Conservation (phyloP, 64 coral and sea anemone genomes). For the Exaiptasia diaphana region DNA sequence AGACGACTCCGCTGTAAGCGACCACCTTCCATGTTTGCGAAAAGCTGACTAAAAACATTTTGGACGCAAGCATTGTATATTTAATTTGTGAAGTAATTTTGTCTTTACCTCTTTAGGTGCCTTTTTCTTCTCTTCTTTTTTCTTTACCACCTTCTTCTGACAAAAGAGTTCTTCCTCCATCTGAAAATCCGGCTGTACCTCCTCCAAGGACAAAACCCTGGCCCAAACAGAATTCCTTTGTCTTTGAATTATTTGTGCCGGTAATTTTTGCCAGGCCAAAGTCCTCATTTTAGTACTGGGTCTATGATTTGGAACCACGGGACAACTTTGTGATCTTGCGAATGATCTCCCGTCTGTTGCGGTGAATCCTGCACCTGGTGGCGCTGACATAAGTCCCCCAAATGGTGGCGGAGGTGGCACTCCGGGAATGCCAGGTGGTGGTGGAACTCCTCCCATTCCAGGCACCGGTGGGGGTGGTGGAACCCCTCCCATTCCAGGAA, state of each 20-base stretch:
- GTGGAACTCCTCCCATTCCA: constrained; percentile 62
- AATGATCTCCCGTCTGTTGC: constrained; percentile 15
- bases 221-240: constrained; percentile 80
- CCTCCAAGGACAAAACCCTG: constrained; percentile 40
- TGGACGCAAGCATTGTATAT: too few species aligned
- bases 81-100: too few species aligned
- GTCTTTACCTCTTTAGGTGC: constrained; percentile 67
- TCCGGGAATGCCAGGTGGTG: constrained; percentile 49
- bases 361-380: constrained; percentile 33
- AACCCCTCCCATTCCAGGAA: constrained; percentile 63
- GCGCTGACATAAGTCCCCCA: constrained; percentile 33
- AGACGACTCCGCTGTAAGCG: too few species aligned
- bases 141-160: constrained; percentile 69
- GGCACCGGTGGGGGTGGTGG: constrained; percentile 69
- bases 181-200: constrained; percentile 75
- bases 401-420: constrained; percentile 55
- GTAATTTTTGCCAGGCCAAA: constrained; percentile 87
- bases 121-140: constrained; percentile 76
- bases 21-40: too few species aligned
- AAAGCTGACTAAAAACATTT: too few species aligned
- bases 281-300: constrained; percentile 90
- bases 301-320: constrained; percentile 52
- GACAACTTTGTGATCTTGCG: constrained; percentile 28
- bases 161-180: constrained; percentile 96
- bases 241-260: constrained; percentile 77